These are phyloP conservation scores for Schizopygopsis malacanthus DNA, from an alignment of 2,797 vertebrate genomes.

Conservation along the genomic window DNA sequence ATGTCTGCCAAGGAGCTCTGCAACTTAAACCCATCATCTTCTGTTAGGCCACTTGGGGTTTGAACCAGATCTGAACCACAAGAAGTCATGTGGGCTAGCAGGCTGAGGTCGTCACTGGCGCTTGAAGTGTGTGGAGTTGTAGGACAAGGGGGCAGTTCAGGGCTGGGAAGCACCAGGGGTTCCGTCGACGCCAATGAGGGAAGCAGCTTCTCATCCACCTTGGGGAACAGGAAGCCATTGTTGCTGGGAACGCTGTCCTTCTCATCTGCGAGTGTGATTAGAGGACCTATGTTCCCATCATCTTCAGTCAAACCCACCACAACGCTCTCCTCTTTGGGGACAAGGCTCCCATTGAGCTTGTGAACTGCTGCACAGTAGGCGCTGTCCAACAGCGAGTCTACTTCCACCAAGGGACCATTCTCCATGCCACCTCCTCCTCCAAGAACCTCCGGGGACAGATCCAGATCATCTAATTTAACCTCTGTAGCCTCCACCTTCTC, in stretches of 20 bases:
- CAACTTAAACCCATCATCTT: conserved; percentile 94
- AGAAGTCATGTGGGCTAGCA: conserved; percentile 93
- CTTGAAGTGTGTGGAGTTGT: conserved; percentile 73
- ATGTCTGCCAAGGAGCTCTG: conserved; percentile 91
- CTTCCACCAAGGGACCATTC: conserved; percentile 93
- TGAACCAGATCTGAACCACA: conserved; percentile 87
- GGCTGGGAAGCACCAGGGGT: conserved; percentile 86
- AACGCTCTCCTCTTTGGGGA: conserved; percentile 83
- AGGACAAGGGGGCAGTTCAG: conserved; percentile 79
- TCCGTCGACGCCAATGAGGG: conserved; percentile 90
- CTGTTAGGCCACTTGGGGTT: conserved; percentile 82
- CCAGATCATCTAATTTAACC: conserved; percentile 97
- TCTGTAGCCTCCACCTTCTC: conserved; percentile 99
- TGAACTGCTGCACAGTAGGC: conserved; percentile 95
- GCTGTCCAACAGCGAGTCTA: conserved; percentile 93
- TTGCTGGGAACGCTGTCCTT: conserved; percentile 93
- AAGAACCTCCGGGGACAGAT: conserved; percentile 93
- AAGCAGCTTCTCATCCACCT: conserved; percentile 94
- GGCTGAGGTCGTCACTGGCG: conserved; percentile 92
- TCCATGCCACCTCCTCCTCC: conserved; percentile 79
- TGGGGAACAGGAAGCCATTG: conserved; percentile 94
- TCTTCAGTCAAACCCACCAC: conserved; percentile 77
- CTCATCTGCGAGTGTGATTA: conserved; percentile 96
- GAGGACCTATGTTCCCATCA: conserved; percentile 91
- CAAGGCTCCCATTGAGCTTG: conserved; percentile 90